A percentile compares a stretch with the other conserved stretches of the same genome.
Evolutionary conservation across 2,888 invertebrate species (phyloP).

Genomic region (Neocrepidodera transversa): DNA sequence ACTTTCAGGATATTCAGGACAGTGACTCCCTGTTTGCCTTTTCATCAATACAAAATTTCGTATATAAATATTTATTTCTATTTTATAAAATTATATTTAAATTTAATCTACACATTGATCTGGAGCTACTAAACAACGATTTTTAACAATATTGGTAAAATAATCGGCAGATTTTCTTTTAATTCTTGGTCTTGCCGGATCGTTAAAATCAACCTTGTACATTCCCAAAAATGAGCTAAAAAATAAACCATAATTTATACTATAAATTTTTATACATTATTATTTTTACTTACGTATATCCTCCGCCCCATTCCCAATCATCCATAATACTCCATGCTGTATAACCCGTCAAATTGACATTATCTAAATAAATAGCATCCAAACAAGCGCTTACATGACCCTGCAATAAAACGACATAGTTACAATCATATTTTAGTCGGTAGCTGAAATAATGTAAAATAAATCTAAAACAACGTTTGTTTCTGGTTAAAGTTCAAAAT

Average conservation of each 20-base stretch:
- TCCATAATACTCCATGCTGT: slow-evolving; percentile 38
- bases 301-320: slow-evolving; percentile 39
- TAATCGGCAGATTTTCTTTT: slow-evolving; percentile 33
- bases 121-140: slow-evolving; percentile 31
- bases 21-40: slow-evolving; percentile 28
- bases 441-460: too few relatives aligned
- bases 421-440: too few relatives aligned
- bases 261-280: too few relatives aligned
- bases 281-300: slow-evolving; percentile 31
- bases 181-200: slow-evolving; percentile 35
- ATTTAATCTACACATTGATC: slow-evolving; percentile 22
- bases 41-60: slow-evolving; percentile 27
- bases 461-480: too few relatives aligned
- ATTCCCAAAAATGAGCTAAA: slow-evolving; percentile 36
- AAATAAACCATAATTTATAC: background rate
- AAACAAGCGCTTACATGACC: slow-evolving; percentile 34
- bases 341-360: slow-evolving; percentile 33
- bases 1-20: slow-evolving; percentile 18
- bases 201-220: slow-evolving; percentile 38
- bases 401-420: too few relatives aligned
- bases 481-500: too few relatives aligned
- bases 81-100: background rate
- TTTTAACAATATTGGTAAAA: slow-evolving; percentile 32
- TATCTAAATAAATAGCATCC: slow-evolving; percentile 36
- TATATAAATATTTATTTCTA: too few relatives aligned